Base-by-base conservation (phyloP, 2,797 vertebrate species). In the Sebastes oblongus region DNA sequence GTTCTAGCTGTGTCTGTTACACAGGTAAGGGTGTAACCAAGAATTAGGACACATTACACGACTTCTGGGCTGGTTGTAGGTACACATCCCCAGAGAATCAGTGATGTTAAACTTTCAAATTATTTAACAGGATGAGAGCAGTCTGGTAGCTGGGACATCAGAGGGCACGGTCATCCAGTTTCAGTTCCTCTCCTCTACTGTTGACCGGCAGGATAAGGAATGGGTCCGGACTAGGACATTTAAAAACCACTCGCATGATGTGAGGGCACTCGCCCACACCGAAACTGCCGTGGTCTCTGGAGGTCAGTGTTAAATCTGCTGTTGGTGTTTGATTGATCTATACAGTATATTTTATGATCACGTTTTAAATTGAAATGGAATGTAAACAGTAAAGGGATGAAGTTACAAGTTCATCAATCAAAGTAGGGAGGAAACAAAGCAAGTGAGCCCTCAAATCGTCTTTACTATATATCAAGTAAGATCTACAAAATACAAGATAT, bases 211-310 rank as follows among this genome's bases (percentile, higher is more conserved):
- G 6, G 96, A 97, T 34, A 94, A 92, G 62, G 95, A 96, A 81
- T 99, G 98, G 98, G 93, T 98, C 80, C 89, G 95, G 72, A 99
- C 98, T 0, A 97, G 96, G 80, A 97, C 97, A 0, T 98, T 99
- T 82, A 97, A 96, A 84, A 94, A 96, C 88, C 98, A 99, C 92
- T 96, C 96, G 0, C 98, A 99, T 0, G 98, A 99, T 0, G 97
- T 99, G 74, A 93, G 96, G 24, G 94, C 97, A 0, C 95, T 99
- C 69, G 95, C 87, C 0, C 97, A 98, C 91, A 97, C 96, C 2
- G 92, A 95, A 0, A 96, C 91, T 0, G 96, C 97, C 0, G 90
- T 99, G 66, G 96, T 99, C 58, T 99, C 98, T 0, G 98, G 98
- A 94, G 98, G 98, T 98, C 85, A 61, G 94, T 92, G 24, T 27